A percentile compares a stretch with the other conserved stretches of the same genome.
Conservation (phyloP, 2,113 vertebrate species). For the western clawed frog (Xenopus tropicalis) region UCB_Xtro_10.0 CM004448.2:100406001-100406500, state of each 20-base stretch:
- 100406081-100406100: too few species aligned
- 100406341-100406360: conserved; percentile 29
- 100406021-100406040: too few species aligned
- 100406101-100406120: too few species aligned
- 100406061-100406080: too few species aligned
- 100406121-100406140: too few species aligned
- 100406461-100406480: conserved; percentile 44
- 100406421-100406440: conserved; percentile 39
- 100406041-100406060: too few species aligned
- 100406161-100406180: too few species aligned
- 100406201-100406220: background rate
- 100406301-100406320: conserved; percentile 25
- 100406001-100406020: too few species aligned
- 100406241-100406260: background rate
- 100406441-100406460: conserved; percentile 37
- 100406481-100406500: conserved; percentile 41
- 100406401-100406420: conserved; percentile 36
- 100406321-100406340: conserved; percentile 31
- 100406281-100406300: background rate
- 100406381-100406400: conserved; percentile 27
- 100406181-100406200: background rate
- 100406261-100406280: background rate
- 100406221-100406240: background rate
- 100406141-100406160: too few species aligned
- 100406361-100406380: conserved; percentile 40